These are phyloP conservation scores for Drosophila leontia DNA, from an alignment of 1,140 invertebrate species.

Conservation along the genomic window DNA sequence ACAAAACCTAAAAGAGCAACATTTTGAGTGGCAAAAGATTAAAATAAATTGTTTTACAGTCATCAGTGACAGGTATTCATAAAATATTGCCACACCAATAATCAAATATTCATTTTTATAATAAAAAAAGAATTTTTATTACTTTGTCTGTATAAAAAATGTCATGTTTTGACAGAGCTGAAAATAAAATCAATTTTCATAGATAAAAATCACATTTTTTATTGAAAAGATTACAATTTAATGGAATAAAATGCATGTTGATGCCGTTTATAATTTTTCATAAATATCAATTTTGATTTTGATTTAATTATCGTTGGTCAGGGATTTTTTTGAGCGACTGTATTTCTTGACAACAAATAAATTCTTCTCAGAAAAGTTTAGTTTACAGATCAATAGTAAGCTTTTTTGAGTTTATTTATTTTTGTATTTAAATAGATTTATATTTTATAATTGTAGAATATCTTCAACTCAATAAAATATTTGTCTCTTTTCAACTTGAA, in stretches of 20 bases:
- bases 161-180: neutral
- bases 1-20: neutral
- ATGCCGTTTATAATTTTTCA: neutral
- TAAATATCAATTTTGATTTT: neutral
- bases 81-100: neutral
- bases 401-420: too few relatives aligned
- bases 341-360: neutral
- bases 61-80: too few relatives aligned
- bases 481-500: neutral
- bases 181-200: neutral
- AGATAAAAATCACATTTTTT: neutral
- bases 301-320: too few relatives aligned
- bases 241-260: neutral
- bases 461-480: neutral
- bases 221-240: neutral
- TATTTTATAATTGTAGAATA: neutral
- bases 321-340: neutral
- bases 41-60: neutral
- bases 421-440: neutral
- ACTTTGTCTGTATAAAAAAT: neutral
- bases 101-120: neutral
- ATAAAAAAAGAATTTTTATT: neutral
- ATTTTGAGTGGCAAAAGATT: neutral
- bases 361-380: neutral
- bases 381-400: too few relatives aligned